These are phyloP conservation scores for Drosophila pandora DNA, from an alignment of 1,140 invertebrate species.

Conservation along the genomic window DNA sequence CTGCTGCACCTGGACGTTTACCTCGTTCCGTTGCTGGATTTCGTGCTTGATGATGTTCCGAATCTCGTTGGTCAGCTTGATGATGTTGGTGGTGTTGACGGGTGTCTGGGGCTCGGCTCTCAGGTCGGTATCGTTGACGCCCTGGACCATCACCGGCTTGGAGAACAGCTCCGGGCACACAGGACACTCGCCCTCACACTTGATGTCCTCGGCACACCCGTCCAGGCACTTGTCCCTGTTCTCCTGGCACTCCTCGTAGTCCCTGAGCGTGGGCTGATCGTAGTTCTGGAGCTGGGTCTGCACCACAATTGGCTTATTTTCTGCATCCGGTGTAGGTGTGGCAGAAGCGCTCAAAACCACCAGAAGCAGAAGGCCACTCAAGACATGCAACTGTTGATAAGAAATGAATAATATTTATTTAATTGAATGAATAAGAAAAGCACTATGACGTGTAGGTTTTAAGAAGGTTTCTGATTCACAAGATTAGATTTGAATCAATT, in stretches of 20 bases:
- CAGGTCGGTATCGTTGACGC: conserved; percentile 65
- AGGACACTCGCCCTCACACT: conserved; percentile 54
- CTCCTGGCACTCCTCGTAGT: conserved; percentile 64
- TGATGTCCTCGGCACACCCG: conserved; percentile 16
- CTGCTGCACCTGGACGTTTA: conserved; percentile 62
- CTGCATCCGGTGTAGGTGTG: background rate
- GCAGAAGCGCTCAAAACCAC: conserved; percentile 14
- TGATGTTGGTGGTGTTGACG: conserved; percentile 73
- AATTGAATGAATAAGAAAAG: too few species aligned
- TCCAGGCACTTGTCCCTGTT: conserved; percentile 55
- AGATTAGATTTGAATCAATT: background rate
- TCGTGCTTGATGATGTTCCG: conserved; percentile 68
- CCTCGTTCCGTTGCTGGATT: conserved; percentile 51
- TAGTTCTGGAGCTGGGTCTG: conserved; percentile 69
- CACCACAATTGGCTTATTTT: conserved; percentile 60
- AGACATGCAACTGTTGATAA: background rate
- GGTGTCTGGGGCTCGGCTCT: conserved; percentile 25
- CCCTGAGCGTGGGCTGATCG: conserved; percentile 62
- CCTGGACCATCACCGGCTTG: conserved; percentile 69
- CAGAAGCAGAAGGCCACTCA: conserved; percentile 33
- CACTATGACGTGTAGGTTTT: too few species aligned
- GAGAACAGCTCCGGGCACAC: conserved; percentile 64
- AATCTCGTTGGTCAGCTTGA: conserved; percentile 72
- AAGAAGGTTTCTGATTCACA: background rate
- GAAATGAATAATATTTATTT: background rate